Conservation (phyloP, 2,888 invertebrate species). For the Nasonovia ribisnigri region DNA sequence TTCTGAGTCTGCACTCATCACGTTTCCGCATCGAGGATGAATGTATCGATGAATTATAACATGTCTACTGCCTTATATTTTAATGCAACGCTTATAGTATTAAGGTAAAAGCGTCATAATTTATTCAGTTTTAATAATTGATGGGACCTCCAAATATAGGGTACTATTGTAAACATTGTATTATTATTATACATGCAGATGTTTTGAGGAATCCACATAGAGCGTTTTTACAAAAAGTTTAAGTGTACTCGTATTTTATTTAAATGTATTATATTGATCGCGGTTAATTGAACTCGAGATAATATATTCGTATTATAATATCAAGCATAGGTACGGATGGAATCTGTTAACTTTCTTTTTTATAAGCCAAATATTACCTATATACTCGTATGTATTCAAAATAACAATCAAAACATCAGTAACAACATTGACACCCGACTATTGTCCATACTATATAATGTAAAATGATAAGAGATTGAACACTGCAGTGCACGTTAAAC, state of each 20-base stretch:
- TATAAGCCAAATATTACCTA: not conserved
- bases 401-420: not conserved
- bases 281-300: not conserved
- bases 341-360: not conserved
- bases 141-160: too few relatives aligned
- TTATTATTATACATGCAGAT: not conserved
- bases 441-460: too few relatives aligned
- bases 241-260: conserved; percentile 1
- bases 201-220: not conserved
- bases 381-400: not conserved
- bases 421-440: not conserved
- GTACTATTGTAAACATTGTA: not conserved
- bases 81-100: not conserved
- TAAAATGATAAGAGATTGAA: not conserved
- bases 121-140: conserved; percentile 37
- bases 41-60: not conserved
- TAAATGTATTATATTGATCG: not conserved
- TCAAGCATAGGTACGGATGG: not conserved
- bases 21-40: not conserved
- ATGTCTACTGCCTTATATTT: not conserved
- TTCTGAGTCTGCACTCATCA: not conserved
- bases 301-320: not conserved
- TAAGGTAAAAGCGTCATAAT: not conserved
- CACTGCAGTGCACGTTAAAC: not conserved
- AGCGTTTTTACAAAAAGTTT: not conserved